phyloP scores from a whole-genome alignment of 2,797 vertebrate species.

The Macropus fuliginosus region DNA sequence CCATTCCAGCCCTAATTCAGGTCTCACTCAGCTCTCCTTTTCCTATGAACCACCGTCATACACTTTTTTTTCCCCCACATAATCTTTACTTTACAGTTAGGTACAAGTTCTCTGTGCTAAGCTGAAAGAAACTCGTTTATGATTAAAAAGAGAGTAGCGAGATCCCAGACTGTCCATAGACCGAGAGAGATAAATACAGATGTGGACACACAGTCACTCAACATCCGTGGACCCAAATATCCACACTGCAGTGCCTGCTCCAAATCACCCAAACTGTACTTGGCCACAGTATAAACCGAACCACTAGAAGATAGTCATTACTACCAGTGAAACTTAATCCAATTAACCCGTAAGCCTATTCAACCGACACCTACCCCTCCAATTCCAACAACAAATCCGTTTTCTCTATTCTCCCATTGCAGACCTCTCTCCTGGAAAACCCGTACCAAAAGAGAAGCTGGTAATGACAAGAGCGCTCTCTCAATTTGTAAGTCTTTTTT shows the following conservation, averaged over 20 bases:
- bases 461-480: slow-evolving; percentile 31
- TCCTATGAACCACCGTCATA: not conserved
- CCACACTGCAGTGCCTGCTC: not conserved
- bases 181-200: not conserved
- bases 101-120: not conserved
- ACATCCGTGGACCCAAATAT: not conserved
- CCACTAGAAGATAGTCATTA: not conserved
- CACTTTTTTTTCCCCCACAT: not conserved
- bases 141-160: not conserved
- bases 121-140: not conserved
- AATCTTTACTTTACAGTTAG: not conserved
- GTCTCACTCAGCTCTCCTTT: not conserved
- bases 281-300: not conserved
- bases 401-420: not conserved
- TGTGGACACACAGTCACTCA: not conserved
- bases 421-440: slow-evolving; percentile 48
- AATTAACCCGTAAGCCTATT: slow-evolving; percentile 60
- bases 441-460: slow-evolving; percentile 33
- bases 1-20: not conserved
- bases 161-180: not conserved
- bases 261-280: not conserved
- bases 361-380: not conserved
- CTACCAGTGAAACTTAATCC: slow-evolving; percentile 37
- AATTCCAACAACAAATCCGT: slow-evolving; percentile 44
- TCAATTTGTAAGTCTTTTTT: slow-evolving; percentile 54